Conservation (phyloP, 53 echinoderm and acorn worm genomes). For the Zoroaster sp. region DNA sequence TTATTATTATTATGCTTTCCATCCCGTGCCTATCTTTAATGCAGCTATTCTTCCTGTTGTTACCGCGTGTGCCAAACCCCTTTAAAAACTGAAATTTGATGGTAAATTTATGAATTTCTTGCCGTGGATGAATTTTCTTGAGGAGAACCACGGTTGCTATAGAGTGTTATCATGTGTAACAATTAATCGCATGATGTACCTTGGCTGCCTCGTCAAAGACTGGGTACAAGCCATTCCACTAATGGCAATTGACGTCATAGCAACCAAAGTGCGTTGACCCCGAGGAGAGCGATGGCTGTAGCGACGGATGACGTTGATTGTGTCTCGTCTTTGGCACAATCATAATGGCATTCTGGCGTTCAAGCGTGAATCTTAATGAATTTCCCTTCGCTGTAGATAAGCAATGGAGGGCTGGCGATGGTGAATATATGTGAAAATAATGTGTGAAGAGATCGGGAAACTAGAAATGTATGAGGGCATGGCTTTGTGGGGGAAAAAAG, state of each 20-base stretch:
- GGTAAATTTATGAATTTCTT: background rate
- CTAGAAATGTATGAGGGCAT: background rate
- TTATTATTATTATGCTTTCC: no score
- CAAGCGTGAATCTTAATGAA: slow-evolving; percentile 43
- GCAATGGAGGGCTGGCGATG: background rate
- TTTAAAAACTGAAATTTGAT: background rate
- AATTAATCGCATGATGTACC: background rate
- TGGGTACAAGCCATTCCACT: slow-evolving; percentile 5
- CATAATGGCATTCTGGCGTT: slow-evolving; percentile 36
- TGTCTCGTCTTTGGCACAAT: background rate
- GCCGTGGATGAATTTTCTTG: background rate
- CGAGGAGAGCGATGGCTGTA: background rate
- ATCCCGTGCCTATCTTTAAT: no score
- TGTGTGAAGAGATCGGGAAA: background rate
- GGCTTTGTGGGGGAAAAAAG: background rate
- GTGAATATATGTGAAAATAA: background rate
- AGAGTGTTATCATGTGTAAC: background rate
- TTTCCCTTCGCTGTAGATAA: background rate
- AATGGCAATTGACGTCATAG: slow-evolving; percentile 59
- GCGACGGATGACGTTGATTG: slow-evolving; percentile 35
- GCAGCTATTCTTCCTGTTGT: no score
- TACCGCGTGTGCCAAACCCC: no score
- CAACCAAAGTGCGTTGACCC: slow-evolving; percentile 59
- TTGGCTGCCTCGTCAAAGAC: background rate
- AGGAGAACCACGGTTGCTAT: background rate